phyloP scores from a whole-genome alignment of 2,113 vertebrate species.

The Zapus hudsonius region DNA sequence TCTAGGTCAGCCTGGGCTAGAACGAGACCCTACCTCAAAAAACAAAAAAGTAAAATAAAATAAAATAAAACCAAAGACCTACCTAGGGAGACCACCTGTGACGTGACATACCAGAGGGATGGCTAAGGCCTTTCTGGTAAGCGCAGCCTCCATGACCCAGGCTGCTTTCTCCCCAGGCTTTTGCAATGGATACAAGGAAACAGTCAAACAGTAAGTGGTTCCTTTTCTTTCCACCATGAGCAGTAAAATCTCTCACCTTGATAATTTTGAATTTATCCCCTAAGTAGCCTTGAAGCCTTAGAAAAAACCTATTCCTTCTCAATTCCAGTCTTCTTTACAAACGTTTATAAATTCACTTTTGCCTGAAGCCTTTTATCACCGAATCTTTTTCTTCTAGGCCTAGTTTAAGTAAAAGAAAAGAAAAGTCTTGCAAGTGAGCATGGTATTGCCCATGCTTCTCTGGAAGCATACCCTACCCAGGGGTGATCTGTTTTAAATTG shows the following conservation, averaged over 20 bases:
- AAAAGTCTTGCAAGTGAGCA: background rate
- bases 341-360: conserved; percentile 5
- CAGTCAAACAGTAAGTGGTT: background rate
- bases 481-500: background rate
- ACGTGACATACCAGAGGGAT: no score
- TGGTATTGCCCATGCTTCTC: background rate
- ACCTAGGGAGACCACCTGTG: background rate
- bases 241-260: background rate
- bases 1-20: no score
- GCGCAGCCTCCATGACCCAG: background rate
- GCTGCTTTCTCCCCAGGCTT: background rate
- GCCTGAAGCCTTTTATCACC: background rate
- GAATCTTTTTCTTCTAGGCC: conserved; percentile 42
- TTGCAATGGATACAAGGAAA: background rate
- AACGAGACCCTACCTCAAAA: no score
- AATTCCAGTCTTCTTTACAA: conserved; percentile 22
- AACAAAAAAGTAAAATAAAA: no score
- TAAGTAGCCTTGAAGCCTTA: background rate
- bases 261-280: background rate
- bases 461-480: background rate
- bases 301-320: background rate
- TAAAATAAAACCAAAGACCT: background rate
- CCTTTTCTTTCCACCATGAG: background rate
- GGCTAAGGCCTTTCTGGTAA: background rate
- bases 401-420: background rate